Evolutionary conservation across 1,140 invertebrate species (phyloP).

Genomic region (Muscidifurax raptorellus): DNA sequence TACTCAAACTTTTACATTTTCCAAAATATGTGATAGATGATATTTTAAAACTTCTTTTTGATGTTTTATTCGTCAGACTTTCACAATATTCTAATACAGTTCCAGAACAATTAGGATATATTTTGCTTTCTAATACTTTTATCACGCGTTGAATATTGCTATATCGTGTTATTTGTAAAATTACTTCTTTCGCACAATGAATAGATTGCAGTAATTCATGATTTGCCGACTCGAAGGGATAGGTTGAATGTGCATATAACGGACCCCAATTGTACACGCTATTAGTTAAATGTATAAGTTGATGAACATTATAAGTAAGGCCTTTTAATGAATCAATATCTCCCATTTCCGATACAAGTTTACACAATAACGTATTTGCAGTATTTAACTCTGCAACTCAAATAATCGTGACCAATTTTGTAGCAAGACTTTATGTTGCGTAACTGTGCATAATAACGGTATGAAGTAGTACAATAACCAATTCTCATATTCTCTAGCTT

Average conservation of each 20-base stretch:
- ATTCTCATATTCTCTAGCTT: slow-evolving; percentile 3
- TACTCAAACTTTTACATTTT: neutral
- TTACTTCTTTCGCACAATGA: too few species aligned
- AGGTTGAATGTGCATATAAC: neutral
- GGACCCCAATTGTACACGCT: neutral
- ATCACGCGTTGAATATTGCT: too few species aligned
- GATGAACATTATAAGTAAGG: neutral
- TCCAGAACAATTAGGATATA: too few species aligned
- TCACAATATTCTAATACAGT: neutral
- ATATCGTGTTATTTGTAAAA: too few species aligned
- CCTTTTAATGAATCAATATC: too few species aligned
- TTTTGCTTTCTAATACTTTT: too few species aligned
- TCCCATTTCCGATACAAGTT: neutral
- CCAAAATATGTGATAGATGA: neutral
- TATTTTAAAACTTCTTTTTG: neutral
- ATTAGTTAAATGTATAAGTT: neutral
- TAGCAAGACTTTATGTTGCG: neutral
- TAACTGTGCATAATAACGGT: neutral
- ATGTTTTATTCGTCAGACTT: too few species aligned
- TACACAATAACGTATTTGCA: neutral
- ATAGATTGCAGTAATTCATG: too few species aligned
- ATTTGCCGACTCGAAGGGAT: too few species aligned
- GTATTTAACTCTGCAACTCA: neutral
- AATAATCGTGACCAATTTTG: slow-evolving; percentile 10
- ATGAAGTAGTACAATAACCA: slow-evolving; percentile 2